Base-by-base conservation (phyloP, 2,113 vertebrate genomes). In the Sisor rabdophorus region DNA sequence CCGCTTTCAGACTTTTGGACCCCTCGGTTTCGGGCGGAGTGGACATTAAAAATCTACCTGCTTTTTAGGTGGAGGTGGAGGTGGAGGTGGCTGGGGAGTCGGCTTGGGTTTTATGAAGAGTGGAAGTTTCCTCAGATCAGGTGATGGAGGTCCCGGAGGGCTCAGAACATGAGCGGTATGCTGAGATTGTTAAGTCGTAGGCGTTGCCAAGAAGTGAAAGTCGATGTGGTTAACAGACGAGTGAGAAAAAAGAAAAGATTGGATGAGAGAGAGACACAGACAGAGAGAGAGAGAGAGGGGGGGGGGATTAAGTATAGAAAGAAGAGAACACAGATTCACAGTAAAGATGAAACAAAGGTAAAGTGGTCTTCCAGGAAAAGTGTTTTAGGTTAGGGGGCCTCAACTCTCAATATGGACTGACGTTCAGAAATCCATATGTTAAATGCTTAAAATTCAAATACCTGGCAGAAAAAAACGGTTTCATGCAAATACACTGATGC, bases 21-120 rank as follows among this genome's bases (percentile, higher is more conserved):
- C 65, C 16, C 9, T 0, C 6, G 16, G 30, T 40, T n/a, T 22
- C n/a, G n/a, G 19, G 28, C 10, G 53, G 75, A 40, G 5, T 53
- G 47, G 30, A 36, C 79, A 81, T 40, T 63, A 28, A 79, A 85
- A 80, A 82, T 92, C 87, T 96, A 98, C 95, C 96, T 97, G 94
- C 83, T 85, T 91, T 89, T 92, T 91, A 73, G 90, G 87, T 69
- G 92, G 87, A 86, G 92, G 87, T 82, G 89, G 87, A 70, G 92
- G 87, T 86, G 92, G 87, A 83, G 89, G 88, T 74, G 89, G 89
- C 52, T 90, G 87, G 20, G 85, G 83, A 30, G 86, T 83, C 83
- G 93, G 92, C 86, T 88, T 78, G 69, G 83, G 82, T 79, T 92
- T 93, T 88, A 88, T 80, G 78, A 93, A 92, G 84, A 64, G 86